Base-by-base conservation (phyloP, 2,888 invertebrate genomes). In the Nebria brevicollis region DNA sequence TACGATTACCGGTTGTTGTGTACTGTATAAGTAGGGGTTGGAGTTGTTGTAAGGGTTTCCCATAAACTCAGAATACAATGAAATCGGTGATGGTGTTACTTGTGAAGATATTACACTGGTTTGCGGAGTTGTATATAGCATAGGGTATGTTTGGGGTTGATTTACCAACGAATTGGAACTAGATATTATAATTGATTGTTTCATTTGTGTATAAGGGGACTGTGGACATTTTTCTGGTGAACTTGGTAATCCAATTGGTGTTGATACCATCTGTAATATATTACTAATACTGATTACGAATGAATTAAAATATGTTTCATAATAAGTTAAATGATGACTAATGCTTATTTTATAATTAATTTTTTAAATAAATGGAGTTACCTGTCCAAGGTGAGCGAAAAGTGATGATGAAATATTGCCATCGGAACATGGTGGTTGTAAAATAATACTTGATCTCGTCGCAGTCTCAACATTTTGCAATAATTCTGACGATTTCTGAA, bases 241-340 rank as follows among this genome's bases (percentile, higher is more conserved):
- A 68, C 85, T 85, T 10, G 87, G 85, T 66, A 87, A 85, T 20
- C 92, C 92, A 77, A 93, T 93, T 0, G 93, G 92, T 26, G 93
- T 93, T 13, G 93, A 93, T 82, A 93, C 92, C 92, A 93, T 92
- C 93, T 93, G 90, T 0, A 90, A 90, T 73, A 42, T 43, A 68
- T n/a, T n/a, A 20, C 15, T 20, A 0, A 68, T 13, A 5, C 20
- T 20, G 20, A 20, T 20, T 20, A 20, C 20, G 20, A 20, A 20
- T 20, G 20, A 20, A 20, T 20, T 20, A 20, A 73, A 20, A n/a
- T n/a, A 25, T 72, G 25, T 26, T 72, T 72, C 1, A 72, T 13
- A 3, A 26, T 25, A 34, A 34, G 5, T 34, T 34, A 7, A 54
- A 54, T 11, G 54, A 54, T 54, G 8, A 11, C 13, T 54, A 11